These are phyloP conservation scores for Eulemur macaco DNA, from an alignment of 2,113 vertebrate species.

Conservation along the genomic window DNA sequence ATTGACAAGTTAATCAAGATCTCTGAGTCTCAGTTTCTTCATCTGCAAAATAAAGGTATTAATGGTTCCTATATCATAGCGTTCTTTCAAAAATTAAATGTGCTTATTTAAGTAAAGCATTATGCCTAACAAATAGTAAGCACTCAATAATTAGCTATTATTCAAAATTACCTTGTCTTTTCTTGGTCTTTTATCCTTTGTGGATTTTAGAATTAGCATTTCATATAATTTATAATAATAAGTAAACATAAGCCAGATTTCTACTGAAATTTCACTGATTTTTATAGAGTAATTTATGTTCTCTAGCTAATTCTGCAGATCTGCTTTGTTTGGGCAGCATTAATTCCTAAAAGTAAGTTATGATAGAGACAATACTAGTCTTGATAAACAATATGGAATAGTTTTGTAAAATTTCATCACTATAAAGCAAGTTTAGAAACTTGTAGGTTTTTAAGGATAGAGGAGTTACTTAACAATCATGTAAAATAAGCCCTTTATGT, in stretches of 20 bases:
- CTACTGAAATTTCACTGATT: neutral
- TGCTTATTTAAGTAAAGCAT: neutral
- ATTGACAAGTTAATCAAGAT: neutral
- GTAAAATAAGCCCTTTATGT: neutral
- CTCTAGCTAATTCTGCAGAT: neutral
- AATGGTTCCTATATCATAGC: neutral
- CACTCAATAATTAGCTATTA: neutral
- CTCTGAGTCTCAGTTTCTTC: neutral
- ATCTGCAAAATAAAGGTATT: neutral
- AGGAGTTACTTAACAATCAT: neutral
- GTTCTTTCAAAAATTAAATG: neutral
- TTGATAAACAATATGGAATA: neutral
- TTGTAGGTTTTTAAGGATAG: neutral
- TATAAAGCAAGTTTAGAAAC: neutral
- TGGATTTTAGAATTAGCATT: neutral
- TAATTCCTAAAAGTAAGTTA: neutral
- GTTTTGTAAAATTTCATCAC: neutral
- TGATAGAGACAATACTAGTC: neutral
- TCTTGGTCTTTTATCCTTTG: neutral
- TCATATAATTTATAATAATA: neutral
- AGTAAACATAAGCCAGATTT: neutral
- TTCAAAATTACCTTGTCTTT: neutral
- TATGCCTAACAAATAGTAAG: neutral
- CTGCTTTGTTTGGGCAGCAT: neutral
- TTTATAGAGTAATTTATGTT: neutral